phyloP scores from a whole-genome alignment of 2,888 invertebrate species.

The Temnothorax rugatulus region DNA sequence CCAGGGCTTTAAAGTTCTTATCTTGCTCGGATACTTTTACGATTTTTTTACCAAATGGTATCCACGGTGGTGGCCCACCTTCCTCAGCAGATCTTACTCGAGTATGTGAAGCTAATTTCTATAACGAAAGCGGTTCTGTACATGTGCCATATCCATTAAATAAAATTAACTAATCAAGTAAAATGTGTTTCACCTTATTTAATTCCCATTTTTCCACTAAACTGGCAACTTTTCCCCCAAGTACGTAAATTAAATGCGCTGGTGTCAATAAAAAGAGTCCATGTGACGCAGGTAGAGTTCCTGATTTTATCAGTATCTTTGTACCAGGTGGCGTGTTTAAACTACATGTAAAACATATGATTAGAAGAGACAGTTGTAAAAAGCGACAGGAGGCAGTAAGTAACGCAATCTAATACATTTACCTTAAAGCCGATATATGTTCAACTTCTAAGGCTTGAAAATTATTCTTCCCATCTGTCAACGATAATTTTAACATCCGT shows the following conservation, averaged over 20 bases:
- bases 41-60: constrained; percentile 94
- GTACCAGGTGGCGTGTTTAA: constrained; percentile 96
- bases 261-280: constrained; percentile 92
- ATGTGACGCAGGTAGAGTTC: constrained; percentile 89
- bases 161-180: background rate
- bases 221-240: constrained; percentile 94
- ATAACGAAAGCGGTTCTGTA: constrained; percentile 49
- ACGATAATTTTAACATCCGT: constrained; percentile 93
- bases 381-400: background rate
- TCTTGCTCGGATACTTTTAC: constrained; percentile 88
- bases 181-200: constrained; percentile 84
- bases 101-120: constrained; percentile 84
- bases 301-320: constrained; percentile 89
- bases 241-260: constrained; percentile 89
- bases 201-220: constrained; percentile 96
- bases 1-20: constrained; percentile 91
- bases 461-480: constrained; percentile 94
- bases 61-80: constrained; percentile 96
- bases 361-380: background rate
- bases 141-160: background rate
- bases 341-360: constrained; percentile 82
- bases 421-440: constrained; percentile 89
- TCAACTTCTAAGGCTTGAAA: constrained; percentile 93
- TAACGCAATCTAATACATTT: constrained; percentile 23
- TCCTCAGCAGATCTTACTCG: constrained; percentile 89